Evolutionary conservation across 2,113 vertebrate species (phyloP).

Genomic region (Etheostoma cragini): DNA sequence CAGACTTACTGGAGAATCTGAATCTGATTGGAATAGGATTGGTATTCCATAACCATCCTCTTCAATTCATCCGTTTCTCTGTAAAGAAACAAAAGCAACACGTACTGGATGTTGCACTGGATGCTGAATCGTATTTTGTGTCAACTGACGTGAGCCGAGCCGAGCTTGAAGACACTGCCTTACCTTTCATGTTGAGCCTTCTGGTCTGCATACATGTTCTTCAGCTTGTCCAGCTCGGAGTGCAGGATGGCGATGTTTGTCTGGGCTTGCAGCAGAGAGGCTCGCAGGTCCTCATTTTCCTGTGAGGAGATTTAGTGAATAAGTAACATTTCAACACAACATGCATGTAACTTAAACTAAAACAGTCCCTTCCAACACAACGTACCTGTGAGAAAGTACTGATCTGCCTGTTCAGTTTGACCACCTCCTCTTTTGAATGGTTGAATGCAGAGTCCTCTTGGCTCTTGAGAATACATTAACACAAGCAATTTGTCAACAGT

Average conservation of each 20-base stretch:
- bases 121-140: not conserved
- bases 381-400: constrained; percentile 76
- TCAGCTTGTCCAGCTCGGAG: constrained; percentile 83
- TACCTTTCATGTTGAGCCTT: constrained; percentile 77
- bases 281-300: constrained; percentile 79
- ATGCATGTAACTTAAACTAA: not conserved
- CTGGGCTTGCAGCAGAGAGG: constrained; percentile 71
- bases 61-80: constrained; percentile 76
- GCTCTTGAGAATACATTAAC: constrained; percentile 59
- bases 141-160: not conserved
- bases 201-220: constrained; percentile 70
- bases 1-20: constrained; percentile 78
- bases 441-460: constrained; percentile 68
- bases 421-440: constrained; percentile 75
- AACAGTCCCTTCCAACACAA: not conserved
- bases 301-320: constrained; percentile 26
- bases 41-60: constrained; percentile 74
- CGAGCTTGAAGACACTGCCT: not conserved
- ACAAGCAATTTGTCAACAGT: constrained; percentile 1
- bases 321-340: not conserved
- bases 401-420: constrained; percentile 70
- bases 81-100: not conserved
- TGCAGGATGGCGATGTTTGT: constrained; percentile 73
- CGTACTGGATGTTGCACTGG: no score
- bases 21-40: constrained; percentile 72